Conservation (phyloP, 1,140 invertebrate species). For the Mya arenaria region DNA sequence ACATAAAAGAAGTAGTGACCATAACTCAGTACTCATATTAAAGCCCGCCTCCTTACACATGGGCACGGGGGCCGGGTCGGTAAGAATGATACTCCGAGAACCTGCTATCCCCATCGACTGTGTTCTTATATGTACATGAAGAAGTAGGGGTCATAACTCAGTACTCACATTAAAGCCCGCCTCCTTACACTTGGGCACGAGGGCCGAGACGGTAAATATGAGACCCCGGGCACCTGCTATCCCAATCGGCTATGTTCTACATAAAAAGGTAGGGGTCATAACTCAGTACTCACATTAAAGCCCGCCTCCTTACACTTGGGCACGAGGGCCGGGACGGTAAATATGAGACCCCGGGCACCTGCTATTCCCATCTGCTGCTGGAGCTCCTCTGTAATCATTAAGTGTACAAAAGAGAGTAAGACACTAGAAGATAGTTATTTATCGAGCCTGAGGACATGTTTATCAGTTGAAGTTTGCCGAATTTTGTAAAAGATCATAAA, state of each 20-base stretch:
- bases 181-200: constrained; percentile 54
- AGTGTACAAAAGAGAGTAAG: too few species aligned
- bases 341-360: constrained; percentile 42
- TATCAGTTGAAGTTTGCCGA: too few species aligned
- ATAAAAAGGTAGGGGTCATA: too few species aligned
- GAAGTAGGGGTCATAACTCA: not conserved
- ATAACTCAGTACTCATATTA: not conserved
- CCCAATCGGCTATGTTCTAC: constrained; percentile 58
- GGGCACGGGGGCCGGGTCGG: constrained; percentile 52
- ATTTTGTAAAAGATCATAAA: too few species aligned
- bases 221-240: constrained; percentile 49
- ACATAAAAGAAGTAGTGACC: too few species aligned
- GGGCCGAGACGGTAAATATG: constrained; percentile 58
- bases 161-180: constrained; percentile 25
- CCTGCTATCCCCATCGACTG: constrained; percentile 57
- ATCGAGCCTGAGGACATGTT: too few species aligned
- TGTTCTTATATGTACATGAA: too few species aligned
- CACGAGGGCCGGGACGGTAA: constrained; percentile 60
- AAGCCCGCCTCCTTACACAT: constrained; percentile 49
- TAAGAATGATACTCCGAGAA: constrained; percentile 55
- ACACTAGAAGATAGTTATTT: not conserved
- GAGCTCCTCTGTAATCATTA: constrained; percentile 67
- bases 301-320: constrained; percentile 53
- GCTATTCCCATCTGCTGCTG: constrained; percentile 59
- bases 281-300: constrained; percentile 19